These are phyloP conservation scores for Bombus breviceps DNA, from an alignment of 1,140 invertebrate genomes.

Conservation along the genomic window DNA sequence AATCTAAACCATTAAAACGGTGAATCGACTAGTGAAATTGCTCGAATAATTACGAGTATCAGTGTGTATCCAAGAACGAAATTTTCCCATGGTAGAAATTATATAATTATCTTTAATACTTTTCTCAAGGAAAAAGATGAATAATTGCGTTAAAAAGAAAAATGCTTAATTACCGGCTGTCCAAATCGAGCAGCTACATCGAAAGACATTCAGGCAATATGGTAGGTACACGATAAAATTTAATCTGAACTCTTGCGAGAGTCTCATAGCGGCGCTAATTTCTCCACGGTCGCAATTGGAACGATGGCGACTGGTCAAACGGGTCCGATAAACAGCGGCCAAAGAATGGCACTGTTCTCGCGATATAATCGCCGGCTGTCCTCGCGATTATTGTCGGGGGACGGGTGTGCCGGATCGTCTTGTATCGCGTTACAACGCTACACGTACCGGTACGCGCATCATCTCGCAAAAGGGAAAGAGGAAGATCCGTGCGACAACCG, in stretches of 20 bases:
- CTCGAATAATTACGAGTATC: no score
- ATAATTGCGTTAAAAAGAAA: neutral
- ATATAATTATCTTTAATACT: neutral
- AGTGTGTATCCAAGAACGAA: no score
- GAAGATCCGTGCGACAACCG: conserved; percentile 1
- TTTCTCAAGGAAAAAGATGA: neutral
- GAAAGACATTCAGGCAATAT: neutral
- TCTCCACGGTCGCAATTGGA: neutral
- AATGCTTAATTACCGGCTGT: neutral
- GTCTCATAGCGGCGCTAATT: neutral
- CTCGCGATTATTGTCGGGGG: conserved; percentile 49
- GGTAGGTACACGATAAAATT: neutral
- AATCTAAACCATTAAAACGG: no score
- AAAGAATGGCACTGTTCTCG: conserved; percentile 3
- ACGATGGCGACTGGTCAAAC: conserved; percentile 13
- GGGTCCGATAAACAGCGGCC: conserved; percentile 21
- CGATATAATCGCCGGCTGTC: conserved; percentile 46
- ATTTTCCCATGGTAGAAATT: neutral
- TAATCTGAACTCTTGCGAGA: neutral
- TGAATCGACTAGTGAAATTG: no score
- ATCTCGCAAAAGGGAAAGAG: conserved; percentile 24
- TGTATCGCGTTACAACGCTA: conserved; percentile 63
- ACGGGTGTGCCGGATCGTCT: conserved; percentile 36
- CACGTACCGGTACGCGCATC: conserved; percentile 18
- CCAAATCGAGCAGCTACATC: neutral